A percentile compares a stretch with the other conserved stretches of the same genome.
Evolutionary conservation across 2,113 vertebrate species (phyloP).

Genomic region (Anarhynchus alexandrinus): DNA sequence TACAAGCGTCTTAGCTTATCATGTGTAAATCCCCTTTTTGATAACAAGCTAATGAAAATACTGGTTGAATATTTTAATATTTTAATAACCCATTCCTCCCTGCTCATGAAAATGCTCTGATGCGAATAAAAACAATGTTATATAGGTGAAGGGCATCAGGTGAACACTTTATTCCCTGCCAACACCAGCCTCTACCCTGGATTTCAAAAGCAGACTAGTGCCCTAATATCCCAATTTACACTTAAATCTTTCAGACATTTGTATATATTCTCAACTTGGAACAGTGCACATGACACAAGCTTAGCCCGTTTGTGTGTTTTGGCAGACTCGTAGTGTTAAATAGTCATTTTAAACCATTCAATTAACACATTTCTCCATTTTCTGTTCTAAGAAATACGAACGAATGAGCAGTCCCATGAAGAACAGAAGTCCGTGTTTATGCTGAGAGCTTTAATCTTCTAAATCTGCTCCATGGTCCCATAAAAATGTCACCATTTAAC

Average conservation of each 20-base stretch:
- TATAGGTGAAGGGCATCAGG: neutral
- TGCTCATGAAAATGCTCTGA: neutral
- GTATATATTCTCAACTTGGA: neutral
- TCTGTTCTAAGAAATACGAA: neutral
- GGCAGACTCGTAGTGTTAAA: neutral
- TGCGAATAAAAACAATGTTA: neutral
- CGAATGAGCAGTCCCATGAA: neutral
- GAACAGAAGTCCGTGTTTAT: neutral
- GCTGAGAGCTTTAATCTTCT: neutral
- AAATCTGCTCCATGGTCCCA: neutral
- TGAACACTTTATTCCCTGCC: neutral
- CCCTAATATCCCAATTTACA: neutral
- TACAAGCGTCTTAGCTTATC: neutral
- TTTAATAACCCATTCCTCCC: neutral
- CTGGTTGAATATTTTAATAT: neutral
- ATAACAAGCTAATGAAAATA: neutral
- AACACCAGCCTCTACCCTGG: fast-evolving
- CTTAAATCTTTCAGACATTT: neutral
- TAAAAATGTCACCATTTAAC: neutral
- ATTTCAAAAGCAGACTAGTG: neutral
- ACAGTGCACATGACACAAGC: neutral
- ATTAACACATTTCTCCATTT: neutral
- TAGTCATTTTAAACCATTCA: neutral
- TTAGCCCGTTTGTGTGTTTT: neutral
- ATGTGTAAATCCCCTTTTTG: neutral